Conservation (phyloP, 2,113 vertebrate genomes). For the Campylomormyrus tamandua region DNA sequence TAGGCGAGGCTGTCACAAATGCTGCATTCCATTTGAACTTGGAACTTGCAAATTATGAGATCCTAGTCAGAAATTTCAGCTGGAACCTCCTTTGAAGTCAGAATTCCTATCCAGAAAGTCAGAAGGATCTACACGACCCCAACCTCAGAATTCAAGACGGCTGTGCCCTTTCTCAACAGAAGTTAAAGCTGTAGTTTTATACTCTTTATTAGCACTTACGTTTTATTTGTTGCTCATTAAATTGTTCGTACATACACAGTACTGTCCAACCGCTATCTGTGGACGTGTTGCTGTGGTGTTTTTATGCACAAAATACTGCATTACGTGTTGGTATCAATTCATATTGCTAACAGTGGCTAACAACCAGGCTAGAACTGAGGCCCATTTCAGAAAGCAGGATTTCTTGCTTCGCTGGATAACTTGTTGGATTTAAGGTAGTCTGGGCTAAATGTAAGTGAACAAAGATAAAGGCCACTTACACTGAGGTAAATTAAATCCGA, state of each 20-base stretch:
- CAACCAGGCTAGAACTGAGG: neutral
- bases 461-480: neutral
- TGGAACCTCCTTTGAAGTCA: too few relatives aligned
- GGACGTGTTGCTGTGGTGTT: neutral
- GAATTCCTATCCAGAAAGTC: too few relatives aligned
- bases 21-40: neutral
- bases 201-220: too few relatives aligned
- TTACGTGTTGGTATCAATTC: neutral
- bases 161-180: too few relatives aligned
- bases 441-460: neutral
- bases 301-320: neutral
- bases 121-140: too few relatives aligned
- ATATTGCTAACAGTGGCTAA: neutral
- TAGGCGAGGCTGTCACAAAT: conserved; percentile 30
- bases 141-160: too few relatives aligned
- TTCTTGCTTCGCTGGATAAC: neutral
- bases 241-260: neutral
- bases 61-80: neutral
- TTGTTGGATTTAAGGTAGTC: neutral
- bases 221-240: neutral
- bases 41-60: neutral
- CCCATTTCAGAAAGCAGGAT: neutral
- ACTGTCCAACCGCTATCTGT: neutral
- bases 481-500: neutral
- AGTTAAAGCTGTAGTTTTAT: too few relatives aligned